A percentile compares a stretch with the other conserved stretches of the same genome.
These are phyloP conservation scores for Drosophila mayri DNA, from an alignment of 1,140 invertebrate species.

Conservation along the genomic window DNA sequence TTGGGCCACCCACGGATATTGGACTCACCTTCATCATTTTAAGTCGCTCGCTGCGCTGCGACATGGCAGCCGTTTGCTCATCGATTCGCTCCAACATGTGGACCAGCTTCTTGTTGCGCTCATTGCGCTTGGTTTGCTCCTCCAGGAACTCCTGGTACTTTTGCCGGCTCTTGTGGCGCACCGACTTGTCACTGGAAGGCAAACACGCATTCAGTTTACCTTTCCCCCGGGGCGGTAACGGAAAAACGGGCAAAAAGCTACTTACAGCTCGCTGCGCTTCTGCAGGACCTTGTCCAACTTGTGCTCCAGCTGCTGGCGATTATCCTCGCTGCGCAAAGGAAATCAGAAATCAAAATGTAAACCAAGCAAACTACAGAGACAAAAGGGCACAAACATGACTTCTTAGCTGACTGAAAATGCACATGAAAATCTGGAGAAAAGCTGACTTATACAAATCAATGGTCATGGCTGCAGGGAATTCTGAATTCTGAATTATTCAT, in stretches of 20 bases:
- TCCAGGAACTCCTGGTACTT: slow-evolving; percentile 88
- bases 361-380: slow-evolving; percentile 5
- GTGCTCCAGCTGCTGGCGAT: slow-evolving; percentile 81
- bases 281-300: slow-evolving; percentile 81
- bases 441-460: slow-evolving; percentile 26
- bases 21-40: slow-evolving; percentile 86
- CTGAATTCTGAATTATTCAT: slow-evolving; percentile 6
- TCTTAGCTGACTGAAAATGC: slow-evolving; percentile 14
- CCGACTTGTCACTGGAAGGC: slow-evolving; percentile 66
- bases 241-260: slow-evolving; percentile 40
- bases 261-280: slow-evolving; percentile 81
- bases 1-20: too few relatives aligned
- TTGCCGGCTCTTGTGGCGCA: slow-evolving; percentile 86
- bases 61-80: slow-evolving; percentile 86
- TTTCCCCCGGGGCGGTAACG: background rate
- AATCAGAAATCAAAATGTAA: slow-evolving; percentile 9
- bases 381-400: slow-evolving; percentile 22
- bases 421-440: slow-evolving; percentile 19
- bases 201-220: background rate
- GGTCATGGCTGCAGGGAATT: slow-evolving; percentile 20
- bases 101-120: slow-evolving; percentile 87
- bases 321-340: slow-evolving; percentile 67
- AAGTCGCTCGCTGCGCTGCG: slow-evolving; percentile 88
- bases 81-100: slow-evolving; percentile 87
- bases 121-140: slow-evolving; percentile 86